Conservation (phyloP, 2,113 vertebrate genomes). For the Alces alces region DNA sequence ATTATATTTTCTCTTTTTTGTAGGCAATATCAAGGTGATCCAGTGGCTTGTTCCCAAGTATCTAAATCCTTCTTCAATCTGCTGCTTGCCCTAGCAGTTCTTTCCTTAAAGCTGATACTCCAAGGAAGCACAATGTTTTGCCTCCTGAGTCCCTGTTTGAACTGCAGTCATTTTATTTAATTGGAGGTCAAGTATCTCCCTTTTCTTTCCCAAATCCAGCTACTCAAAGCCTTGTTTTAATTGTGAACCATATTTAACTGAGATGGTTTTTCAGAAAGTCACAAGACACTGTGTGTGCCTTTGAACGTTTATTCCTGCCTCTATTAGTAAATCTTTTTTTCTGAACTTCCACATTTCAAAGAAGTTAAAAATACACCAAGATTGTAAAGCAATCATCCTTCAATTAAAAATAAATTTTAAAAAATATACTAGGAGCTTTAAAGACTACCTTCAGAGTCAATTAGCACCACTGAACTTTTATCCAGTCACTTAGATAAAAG, state of each 20-base stretch:
- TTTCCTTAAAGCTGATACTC: neutral
- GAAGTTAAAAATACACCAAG: neutral
- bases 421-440: neutral
- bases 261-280: neutral
- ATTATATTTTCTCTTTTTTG: neutral
- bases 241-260: neutral
- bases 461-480: neutral
- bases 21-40: neutral
- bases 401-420: neutral
- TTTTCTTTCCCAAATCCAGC: neutral
- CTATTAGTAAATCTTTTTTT: neutral
- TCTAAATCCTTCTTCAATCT: neutral
- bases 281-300: neutral
- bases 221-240: neutral
- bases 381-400: neutral
- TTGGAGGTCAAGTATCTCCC: neutral
- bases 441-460: neutral
- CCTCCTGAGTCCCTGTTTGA: neutral
- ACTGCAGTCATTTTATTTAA: neutral
- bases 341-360: slow-evolving; percentile 15
- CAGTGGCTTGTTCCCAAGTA: neutral
- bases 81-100: neutral
- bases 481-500: neutral
- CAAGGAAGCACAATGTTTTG: neutral
- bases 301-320: neutral